phyloP scores from a whole-genome alignment of 1,140 invertebrate species.

The Pseudomyrmex gracilis region DNA sequence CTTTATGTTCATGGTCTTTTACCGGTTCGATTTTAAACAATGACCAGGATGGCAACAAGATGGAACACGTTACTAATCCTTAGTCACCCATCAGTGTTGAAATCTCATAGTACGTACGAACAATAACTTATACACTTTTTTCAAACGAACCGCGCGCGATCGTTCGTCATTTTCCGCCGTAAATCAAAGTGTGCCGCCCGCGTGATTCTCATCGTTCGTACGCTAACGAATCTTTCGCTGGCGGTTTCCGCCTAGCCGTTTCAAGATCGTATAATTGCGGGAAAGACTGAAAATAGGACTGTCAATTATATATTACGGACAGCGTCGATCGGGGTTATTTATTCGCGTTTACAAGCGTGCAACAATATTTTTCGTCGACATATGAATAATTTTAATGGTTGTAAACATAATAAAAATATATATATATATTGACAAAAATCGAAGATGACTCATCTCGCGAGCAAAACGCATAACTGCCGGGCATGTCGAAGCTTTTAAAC shows the following conservation, averaged over 20 bases:
- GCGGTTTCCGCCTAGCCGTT: conserved; percentile 9
- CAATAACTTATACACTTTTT: conserved; percentile 47
- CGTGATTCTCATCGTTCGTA: neutral
- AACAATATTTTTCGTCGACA: too few relatives aligned
- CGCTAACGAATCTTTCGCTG: conserved; percentile 30
- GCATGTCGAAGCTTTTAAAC: neutral
- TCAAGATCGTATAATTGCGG: neutral
- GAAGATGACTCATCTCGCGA: neutral
- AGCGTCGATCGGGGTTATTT: neutral
- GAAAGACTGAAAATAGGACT: neutral
- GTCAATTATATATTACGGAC: conserved; percentile 4
- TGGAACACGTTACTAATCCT: conserved; percentile 54
- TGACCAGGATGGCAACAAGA: conserved; percentile 63
- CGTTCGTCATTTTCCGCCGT: conserved; percentile 59
- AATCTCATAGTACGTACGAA: conserved; percentile 65
- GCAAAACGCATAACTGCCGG: neutral
- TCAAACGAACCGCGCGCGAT: neutral
- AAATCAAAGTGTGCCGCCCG: conserved; percentile 55
- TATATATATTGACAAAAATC: neutral
- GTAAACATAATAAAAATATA: neutral
- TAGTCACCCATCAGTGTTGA: conserved; percentile 58
- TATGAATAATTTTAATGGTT: neutral
- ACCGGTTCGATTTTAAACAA: conserved; percentile 57
- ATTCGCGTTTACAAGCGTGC: neutral
- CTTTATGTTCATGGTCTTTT: neutral